Percentiles rank a stretch among this genome's conserved stretches.
Conservation (phyloP, 2,113 vertebrate genomes). For the Gavialis gangeticus region DNA sequence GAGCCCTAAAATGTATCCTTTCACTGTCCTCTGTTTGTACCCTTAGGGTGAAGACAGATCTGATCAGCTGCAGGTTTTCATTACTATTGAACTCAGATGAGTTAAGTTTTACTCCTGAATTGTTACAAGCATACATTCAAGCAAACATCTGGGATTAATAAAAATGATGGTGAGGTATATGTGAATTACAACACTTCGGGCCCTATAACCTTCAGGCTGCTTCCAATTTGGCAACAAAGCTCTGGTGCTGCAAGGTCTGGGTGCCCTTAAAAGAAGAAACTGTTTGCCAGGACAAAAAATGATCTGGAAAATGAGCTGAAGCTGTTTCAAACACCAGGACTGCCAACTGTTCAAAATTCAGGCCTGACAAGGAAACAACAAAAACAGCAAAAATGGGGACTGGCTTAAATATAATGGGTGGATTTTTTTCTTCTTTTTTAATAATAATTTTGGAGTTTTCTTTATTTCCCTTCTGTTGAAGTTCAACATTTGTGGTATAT, state of each 20-base stretch:
- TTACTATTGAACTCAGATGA: neutral
- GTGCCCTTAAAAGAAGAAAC: neutral
- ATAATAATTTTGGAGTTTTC: neutral
- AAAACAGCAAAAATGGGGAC: neutral
- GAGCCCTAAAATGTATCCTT: neutral
- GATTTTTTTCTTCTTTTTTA: neutral
- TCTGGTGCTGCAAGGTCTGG: neutral
- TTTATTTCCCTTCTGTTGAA: neutral
- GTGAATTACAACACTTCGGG: neutral
- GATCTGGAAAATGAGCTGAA: neutral
- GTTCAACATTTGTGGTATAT: neutral
- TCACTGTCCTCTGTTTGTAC: neutral
- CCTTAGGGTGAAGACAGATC: neutral
- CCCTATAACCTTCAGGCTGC: neutral
- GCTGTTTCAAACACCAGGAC: neutral
- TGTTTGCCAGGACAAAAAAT: neutral
- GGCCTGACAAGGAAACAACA: neutral
- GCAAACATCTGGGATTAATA: neutral
- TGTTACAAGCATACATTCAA: neutral
- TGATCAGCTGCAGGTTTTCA: neutral
- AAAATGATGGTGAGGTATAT: slow-evolving; percentile 2
- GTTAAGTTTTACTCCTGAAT: neutral
- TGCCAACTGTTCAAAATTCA: neutral
- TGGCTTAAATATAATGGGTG: neutral
- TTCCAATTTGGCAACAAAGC: neutral